phyloP scores from a whole-genome alignment of 2,797 vertebrate genomes.

The Myripristis jacobus region DNA sequence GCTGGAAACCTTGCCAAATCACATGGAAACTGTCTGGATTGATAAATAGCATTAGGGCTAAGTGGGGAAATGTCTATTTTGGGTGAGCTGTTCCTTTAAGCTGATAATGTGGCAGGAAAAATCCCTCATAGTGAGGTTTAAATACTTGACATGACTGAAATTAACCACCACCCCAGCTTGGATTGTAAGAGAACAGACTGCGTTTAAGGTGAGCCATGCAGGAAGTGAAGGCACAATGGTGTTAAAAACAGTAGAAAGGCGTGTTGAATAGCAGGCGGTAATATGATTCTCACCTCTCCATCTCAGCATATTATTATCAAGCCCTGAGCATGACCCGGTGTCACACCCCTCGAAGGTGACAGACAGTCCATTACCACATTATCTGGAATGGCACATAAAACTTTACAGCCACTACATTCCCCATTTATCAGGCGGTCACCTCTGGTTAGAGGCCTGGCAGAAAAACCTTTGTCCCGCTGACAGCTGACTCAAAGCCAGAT shows the following conservation, averaged over 20 bases:
- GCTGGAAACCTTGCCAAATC: too few species aligned
- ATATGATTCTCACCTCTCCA: conserved; percentile 15
- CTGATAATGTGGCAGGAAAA: too few species aligned
- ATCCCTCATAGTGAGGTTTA: too few species aligned
- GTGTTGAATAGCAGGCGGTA: conserved; percentile 1
- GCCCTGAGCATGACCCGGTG: conserved; percentile 5
- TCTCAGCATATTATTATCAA: conserved; percentile 22
- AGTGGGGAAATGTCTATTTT: too few species aligned
- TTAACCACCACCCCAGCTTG: too few species aligned
- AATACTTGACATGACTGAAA: too few species aligned
- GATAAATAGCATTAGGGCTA: too few species aligned
- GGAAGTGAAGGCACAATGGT: too few species aligned
- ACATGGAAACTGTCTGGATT: too few species aligned
- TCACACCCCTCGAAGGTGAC: conserved; percentile 43
- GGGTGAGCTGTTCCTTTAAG: too few species aligned
- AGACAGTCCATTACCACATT: conserved; percentile 66
- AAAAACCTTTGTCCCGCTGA: conserved; percentile 32
- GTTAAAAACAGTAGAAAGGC: not conserved
- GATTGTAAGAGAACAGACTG: too few species aligned
- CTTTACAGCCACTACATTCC: conserved; percentile 55
- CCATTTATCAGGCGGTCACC: conserved; percentile 59
- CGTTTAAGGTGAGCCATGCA: too few species aligned
- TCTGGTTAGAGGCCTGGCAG: conserved; percentile 43
- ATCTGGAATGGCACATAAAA: conserved; percentile 62
- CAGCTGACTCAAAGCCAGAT: conserved; percentile 25